Base-by-base conservation (phyloP, 1,140 invertebrate genomes). In the Procambarus clarkii region DNA sequence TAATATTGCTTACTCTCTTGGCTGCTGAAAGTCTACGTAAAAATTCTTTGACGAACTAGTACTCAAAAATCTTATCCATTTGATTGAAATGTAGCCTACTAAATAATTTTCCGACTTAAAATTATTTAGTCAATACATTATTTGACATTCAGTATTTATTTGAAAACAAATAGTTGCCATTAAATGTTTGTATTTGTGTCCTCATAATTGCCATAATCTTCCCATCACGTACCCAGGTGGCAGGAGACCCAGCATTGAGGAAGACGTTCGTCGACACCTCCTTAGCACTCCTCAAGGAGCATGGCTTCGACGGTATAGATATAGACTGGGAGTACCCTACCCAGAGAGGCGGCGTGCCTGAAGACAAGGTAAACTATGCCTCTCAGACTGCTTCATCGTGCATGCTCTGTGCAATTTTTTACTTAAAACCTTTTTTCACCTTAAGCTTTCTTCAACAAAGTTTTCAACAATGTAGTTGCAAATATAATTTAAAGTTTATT, bases 271-370 rank as follows among this genome's bases (percentile, higher is more conserved):
- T 93, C n/a, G 2, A 86, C 9, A 89, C 92, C 44, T 89, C 91
- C 0, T 85, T 96, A 94, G 91, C 94, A 11, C 93, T 94, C 46
- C 86, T 92, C 92, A 97, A 96, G 81, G 95, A 96, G 92, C 96
- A 97, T 94, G 96, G 96, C 64, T 98, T 98, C 93, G 97, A 98
- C 94, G 97, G 97, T 0, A 94, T 98, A 44, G 97, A 97, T 94
- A 95, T 96, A 94, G 95, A 95, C 92, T 97, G 97, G 97, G 97
- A 98, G 94, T 98, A 97, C 94, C 94, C 94, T 13, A 90, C 92
- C 9, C 88, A 92, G 48, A 87, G 92, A 11, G 93, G 93, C 3
- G 94, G 93, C 15, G 54, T n/a, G 4, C 77, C 77, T 2, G 78
- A 93, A 21, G 93, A 94, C 77, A 93, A 93, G 80, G 74, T 91